phyloP scores from a whole-genome alignment of 1,140 invertebrate genomes.

The Gryllus bimaculatus region DNA sequence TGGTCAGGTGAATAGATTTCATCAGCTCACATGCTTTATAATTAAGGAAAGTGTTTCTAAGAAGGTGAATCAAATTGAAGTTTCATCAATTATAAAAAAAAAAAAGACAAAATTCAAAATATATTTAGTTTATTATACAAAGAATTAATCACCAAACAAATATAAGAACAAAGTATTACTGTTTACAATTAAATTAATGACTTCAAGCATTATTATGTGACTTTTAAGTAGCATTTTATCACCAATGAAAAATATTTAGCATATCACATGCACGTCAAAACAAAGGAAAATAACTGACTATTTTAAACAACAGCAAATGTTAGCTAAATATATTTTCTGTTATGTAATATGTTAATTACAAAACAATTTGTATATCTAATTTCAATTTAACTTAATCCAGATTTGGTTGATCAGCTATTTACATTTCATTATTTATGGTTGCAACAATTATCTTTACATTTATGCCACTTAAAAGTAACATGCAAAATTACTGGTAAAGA shows the following conservation, averaged over 20 bases:
- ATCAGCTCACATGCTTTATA: too few species aligned
- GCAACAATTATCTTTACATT: background rate
- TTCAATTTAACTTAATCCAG: background rate
- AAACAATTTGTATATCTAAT: background rate
- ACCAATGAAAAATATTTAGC: too few species aligned
- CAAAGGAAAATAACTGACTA: too few species aligned
- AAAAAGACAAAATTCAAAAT: background rate
- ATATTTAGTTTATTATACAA: slow-evolving; percentile 6
- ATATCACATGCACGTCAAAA: too few species aligned
- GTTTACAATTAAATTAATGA: background rate
- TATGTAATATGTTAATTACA: background rate
- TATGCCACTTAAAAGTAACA: slow-evolving; percentile 1
- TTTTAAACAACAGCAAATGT: background rate
- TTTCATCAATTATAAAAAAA: background rate
- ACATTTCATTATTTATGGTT: background rate
- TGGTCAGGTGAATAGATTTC: too few species aligned
- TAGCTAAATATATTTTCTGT: background rate
- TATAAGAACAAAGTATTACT: background rate
- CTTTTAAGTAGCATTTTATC: background rate
- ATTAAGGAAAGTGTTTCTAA: too few species aligned
- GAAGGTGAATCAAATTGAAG: too few species aligned
- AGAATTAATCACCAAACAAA: slow-evolving; percentile 1
- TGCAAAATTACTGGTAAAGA: background rate
- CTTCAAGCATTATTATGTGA: background rate
- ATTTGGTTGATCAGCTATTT: background rate